Evolutionary conservation across 1,140 invertebrate genomes (phyloP).

Genomic region (Nasonia longicornis): DNA sequence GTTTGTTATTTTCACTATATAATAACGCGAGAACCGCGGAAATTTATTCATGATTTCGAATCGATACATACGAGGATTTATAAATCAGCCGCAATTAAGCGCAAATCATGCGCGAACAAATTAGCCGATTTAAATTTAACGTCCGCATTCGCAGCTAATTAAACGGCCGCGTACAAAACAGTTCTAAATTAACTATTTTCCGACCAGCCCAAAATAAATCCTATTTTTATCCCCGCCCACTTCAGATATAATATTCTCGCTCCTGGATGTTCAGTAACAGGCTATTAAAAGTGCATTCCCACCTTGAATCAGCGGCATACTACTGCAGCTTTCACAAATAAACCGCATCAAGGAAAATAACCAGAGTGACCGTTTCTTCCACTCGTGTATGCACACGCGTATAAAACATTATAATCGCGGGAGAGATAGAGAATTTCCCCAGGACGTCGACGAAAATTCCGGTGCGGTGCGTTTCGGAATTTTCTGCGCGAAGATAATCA

Average conservation of each 20-base stretch:
- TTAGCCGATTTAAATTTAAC: neutral
- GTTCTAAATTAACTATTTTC: constrained; percentile 1
- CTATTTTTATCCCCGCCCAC: neutral
- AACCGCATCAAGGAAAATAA: neutral
- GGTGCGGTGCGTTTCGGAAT: neutral
- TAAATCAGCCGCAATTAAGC: neutral
- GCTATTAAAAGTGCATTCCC: constrained; percentile 24
- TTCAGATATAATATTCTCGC: neutral
- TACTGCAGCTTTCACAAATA: constrained; percentile 4
- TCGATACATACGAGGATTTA: neutral
- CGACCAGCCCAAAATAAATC: neutral
- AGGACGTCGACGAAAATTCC: neutral
- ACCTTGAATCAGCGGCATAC: neutral
- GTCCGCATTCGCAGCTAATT: neutral
- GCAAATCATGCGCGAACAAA: neutral
- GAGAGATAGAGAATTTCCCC: neutral
- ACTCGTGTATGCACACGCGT: neutral
- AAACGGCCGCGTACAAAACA: neutral
- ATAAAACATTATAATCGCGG: neutral
- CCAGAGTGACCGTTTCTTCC: neutral
- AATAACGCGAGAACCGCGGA: too few species aligned
- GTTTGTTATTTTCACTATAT: too few species aligned
- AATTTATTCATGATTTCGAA: neutral
- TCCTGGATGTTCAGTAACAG: neutral
- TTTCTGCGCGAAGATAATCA: neutral